Base-by-base conservation (phyloP, 2,797 vertebrate species). In the Oryzias dopingdopingensis region DNA sequence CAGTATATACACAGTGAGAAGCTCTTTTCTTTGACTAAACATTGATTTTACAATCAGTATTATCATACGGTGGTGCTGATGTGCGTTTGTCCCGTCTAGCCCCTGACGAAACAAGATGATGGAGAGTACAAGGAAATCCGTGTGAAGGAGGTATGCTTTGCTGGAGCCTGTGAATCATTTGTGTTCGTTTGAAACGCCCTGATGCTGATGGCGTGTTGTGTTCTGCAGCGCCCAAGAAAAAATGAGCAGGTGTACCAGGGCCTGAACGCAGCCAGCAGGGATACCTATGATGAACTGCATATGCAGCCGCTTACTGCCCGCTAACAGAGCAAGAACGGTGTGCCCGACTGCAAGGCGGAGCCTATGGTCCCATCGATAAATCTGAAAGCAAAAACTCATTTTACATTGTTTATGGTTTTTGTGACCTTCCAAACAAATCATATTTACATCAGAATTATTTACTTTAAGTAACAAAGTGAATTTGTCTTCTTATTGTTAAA, bases 251-350 rank as follows among this genome's bases (percentile, higher is more conserved):
- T 91, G 14, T 92, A 91, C 57, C 87, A 98, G 96, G 96, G 89
- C 16, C 90, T 98, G 83, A 95, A 92, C 24, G 0, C 84, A 0
- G 90, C 88, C 3, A 92, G 89, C 61, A 96, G 93, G 82, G 96
- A 96, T 77, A 96, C 93, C 4, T 98, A 97, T 0, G 92, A 95
- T 4, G 81, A 90, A 1, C 94, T 98, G 46, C 91, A 95, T 62
- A 95, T 95, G 94, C 92, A 95, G 78, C 59, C 82, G 0, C 69
- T 94, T 52, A 42, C 79, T 4, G 4, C 53, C 12, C 94, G 89
- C 79, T 94, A 93, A 86, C 44, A 8, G 10, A 13, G 32, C 32
- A 12, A 29, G 5, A 29, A 6, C 26, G 10, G 2, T 1, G 10
- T 37, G 4, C 32, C 12, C 8, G 32, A 12, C 8, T 12, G 10